Conservation (phyloP, 1,140 invertebrate species). For the Eupristina koningsbergeri region DNA sequence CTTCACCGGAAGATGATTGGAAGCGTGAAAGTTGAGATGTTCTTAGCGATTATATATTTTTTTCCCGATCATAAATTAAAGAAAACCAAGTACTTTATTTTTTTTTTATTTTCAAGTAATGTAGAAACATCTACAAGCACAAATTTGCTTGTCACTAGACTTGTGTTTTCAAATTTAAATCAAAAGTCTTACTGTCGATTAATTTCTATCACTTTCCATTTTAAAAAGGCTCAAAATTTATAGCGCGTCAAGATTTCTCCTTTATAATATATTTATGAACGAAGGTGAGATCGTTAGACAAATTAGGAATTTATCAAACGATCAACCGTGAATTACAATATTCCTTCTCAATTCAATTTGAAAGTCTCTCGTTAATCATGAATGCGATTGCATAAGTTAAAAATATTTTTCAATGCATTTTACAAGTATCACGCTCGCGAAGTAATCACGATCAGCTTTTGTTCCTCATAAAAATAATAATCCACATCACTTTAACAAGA, state of each 20-base stretch:
- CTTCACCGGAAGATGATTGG: constrained; percentile 18
- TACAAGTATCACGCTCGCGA: neutral
- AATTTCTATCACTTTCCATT: constrained; percentile 7
- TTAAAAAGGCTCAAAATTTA: neutral
- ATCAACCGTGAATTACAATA: neutral
- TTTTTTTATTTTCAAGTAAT: neutral
- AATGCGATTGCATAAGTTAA: neutral
- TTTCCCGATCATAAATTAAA: neutral
- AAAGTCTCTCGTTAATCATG: neutral
- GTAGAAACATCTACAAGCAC: neutral
- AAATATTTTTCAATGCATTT: neutral
- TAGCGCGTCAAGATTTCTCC: neutral
- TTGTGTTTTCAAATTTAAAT: neutral
- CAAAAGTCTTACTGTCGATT: neutral
- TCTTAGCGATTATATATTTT: constrained; percentile 11
- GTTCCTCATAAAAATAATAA: neutral
- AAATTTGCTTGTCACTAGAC: neutral
- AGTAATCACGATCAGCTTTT: neutral
- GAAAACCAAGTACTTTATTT: neutral
- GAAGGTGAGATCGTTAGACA: constrained; percentile 8
- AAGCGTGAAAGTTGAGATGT: constrained; percentile 35
- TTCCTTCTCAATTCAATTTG: neutral
- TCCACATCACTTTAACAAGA: too few relatives aligned
- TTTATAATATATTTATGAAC: neutral
- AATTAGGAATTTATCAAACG: neutral